Evolutionary conservation across 2,797 vertebrate species (phyloP).

Genomic region (Aldrovandia affinis): DNA sequence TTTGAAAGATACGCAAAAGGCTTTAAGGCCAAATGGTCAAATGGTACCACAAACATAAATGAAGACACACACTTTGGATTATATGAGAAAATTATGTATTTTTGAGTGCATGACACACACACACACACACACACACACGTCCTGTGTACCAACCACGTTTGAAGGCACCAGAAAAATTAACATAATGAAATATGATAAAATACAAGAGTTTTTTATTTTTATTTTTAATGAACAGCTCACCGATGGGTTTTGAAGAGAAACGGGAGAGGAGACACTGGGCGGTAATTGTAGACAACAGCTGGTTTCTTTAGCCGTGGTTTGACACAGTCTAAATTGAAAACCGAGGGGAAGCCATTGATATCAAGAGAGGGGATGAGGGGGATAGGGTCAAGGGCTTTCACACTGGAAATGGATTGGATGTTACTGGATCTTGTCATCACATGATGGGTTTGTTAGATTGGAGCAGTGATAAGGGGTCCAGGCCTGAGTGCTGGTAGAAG

Average conservation of each 20-base stretch:
- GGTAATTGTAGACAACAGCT: neutral
- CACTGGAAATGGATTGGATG: neutral
- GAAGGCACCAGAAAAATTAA: no score
- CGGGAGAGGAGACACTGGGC: no score
- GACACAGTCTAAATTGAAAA: neutral
- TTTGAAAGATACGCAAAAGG: no score
- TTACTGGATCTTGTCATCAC: neutral
- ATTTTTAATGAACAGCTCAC: neutral
- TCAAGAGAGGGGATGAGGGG: neutral
- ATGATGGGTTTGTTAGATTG: conserved; percentile 5
- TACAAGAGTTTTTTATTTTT: no score
- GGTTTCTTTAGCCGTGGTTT: neutral
- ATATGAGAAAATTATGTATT: neutral
- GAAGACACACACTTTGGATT: neutral
- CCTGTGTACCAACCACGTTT: no score
- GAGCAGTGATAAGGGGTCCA: neutral
- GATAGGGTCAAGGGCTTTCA: neutral
- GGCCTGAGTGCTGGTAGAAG: neutral
- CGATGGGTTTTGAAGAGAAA: neutral
- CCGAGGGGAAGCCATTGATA: neutral
- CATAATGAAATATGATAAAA: no score
- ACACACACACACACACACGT: no score
- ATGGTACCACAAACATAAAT: neutral
- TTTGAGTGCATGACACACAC: neutral
- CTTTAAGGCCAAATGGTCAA: neutral